A percentile compares a stretch with the other conserved stretches of the same genome.
Evolutionary conservation across 2,888 invertebrate genomes (phyloP).

Genomic region (Drosophila vallismaia): DNA sequence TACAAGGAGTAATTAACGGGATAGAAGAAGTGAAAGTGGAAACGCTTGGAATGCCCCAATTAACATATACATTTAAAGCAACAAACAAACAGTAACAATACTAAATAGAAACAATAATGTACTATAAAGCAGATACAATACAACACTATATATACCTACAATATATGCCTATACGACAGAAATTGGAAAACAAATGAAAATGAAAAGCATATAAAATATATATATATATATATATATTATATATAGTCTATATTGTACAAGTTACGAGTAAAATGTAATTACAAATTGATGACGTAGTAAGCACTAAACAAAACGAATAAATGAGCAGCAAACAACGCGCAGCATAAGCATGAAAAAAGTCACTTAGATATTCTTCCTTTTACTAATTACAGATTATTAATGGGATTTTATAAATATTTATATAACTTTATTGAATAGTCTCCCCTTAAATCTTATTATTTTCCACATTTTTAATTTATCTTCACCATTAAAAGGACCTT

Average conservation of each 20-base stretch:
- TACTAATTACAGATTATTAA: no score
- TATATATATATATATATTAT: slow-evolving; percentile 59
- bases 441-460: no score
- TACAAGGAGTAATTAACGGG: slow-evolving; percentile 8
- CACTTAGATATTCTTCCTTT: not conserved
- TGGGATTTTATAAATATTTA: no score
- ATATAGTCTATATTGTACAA: slow-evolving; percentile 71
- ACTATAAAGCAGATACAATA: slow-evolving; percentile 72
- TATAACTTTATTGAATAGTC: no score
- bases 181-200: slow-evolving; percentile 64
- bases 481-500: no score
- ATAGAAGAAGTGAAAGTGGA: slow-evolving; percentile 13
- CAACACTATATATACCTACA: slow-evolving; percentile 76
- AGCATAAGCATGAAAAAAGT: slow-evolving; percentile 46
- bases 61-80: slow-evolving; percentile 47
- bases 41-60: slow-evolving; percentile 62
- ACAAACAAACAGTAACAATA: slow-evolving; percentile 69
- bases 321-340: slow-evolving; percentile 44
- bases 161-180: slow-evolving; percentile 75
- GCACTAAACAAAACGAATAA: slow-evolving; percentile 69
- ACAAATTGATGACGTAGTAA: slow-evolving; percentile 73
- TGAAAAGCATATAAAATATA: slow-evolving; percentile 44
- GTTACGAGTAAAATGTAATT: slow-evolving; percentile 70
- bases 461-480: no score
- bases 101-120: slow-evolving; percentile 80